These are phyloP conservation scores for Strigamia crassipes DNA, from an alignment of 2,888 invertebrate species.

Conservation along the genomic window DNA sequence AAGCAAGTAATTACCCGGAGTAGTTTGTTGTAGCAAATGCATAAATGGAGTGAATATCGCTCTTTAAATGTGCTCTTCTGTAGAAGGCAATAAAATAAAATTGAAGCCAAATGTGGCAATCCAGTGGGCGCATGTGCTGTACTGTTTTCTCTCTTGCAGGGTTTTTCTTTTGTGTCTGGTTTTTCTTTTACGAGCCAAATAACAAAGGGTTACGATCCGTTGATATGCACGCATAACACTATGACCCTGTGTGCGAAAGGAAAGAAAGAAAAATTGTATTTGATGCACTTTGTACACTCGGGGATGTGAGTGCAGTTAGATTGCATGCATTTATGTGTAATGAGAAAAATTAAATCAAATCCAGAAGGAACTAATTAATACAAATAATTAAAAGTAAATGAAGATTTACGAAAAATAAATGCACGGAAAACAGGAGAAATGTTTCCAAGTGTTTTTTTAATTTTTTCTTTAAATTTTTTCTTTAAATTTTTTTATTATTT, in stretches of 20 bases:
- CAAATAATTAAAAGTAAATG: too few species aligned
- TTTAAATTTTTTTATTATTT: too few species aligned
- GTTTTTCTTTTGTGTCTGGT: conserved; percentile 11
- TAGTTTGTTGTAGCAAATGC: neutral
- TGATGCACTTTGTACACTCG: neutral
- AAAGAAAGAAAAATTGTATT: neutral
- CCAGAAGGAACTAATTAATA: neutral
- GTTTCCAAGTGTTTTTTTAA: too few species aligned
- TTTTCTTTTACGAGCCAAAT: conserved; percentile 14
- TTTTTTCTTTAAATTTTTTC: too few species aligned
- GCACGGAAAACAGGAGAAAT: too few species aligned
- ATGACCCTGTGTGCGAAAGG: neutral
- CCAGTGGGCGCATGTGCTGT: conserved; percentile 20
- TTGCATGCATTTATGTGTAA: neutral
- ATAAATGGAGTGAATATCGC: neutral
- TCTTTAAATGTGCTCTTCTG: neutral
- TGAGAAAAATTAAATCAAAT: neutral
- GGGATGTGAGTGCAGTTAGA: neutral
- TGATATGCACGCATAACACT: conserved; percentile 12
- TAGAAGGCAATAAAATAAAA: neutral
- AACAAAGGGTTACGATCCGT: conserved; percentile 31
- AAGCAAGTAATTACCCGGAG: too few species aligned
- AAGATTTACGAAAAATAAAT: too few species aligned
- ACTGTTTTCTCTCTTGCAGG: neutral
- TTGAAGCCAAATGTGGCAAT: conserved; percentile 23